Evolutionary conservation across 2,113 vertebrate genomes (phyloP).

Genomic region (Anguilla rostrata): DNA sequence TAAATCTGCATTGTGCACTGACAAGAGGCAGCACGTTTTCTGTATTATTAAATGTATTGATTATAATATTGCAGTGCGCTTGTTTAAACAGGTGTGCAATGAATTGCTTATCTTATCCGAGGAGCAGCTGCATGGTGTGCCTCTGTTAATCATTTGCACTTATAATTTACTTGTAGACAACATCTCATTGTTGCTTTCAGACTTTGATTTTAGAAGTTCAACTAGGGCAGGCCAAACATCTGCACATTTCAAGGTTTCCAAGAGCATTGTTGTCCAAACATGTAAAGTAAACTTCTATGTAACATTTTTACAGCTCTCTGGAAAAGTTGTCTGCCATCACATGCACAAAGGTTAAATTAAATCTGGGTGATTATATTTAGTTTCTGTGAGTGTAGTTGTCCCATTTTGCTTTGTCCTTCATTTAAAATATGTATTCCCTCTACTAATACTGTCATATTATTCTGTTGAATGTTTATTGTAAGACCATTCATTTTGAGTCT

Average conservation of each 20-base stretch:
- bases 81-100: constrained; percentile 74
- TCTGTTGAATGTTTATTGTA: too few relatives aligned
- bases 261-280: background rate
- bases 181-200: constrained; percentile 63
- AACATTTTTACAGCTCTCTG: background rate
- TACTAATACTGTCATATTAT: too few relatives aligned
- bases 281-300: background rate
- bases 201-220: constrained; percentile 74
- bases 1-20: constrained; percentile 46
- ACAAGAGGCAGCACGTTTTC: constrained; percentile 44
- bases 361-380: background rate
- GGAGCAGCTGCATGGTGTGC: constrained; percentile 69
- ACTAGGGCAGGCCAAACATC: constrained; percentile 65
- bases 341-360: background rate
- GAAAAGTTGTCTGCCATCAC: background rate
- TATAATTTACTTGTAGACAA: constrained; percentile 54
- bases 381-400: background rate
- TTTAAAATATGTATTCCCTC: too few relatives aligned
- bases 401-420: background rate
- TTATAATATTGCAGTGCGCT: constrained; percentile 63
- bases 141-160: constrained; percentile 71
- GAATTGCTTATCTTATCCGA: constrained; percentile 72
- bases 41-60: constrained; percentile 65
- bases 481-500: too few relatives aligned
- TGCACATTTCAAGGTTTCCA: constrained; percentile 61